phyloP scores from a whole-genome alignment of 35 echinoderm and acorn worm genomes.

The Lytechinus pictus region DNA sequence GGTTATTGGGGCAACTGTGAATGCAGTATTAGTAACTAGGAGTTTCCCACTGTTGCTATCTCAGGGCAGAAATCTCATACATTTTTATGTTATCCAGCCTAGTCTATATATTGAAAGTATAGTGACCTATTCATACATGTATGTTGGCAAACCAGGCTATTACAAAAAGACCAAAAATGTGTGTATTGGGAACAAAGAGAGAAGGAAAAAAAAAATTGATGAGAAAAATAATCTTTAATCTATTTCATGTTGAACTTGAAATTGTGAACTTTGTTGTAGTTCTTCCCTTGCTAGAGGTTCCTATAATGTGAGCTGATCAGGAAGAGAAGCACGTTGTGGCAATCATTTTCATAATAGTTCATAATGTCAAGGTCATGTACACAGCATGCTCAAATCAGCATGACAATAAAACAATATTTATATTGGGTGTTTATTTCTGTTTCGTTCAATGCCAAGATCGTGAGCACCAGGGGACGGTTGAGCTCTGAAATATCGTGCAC shows the following conservation, averaged over 20 bases:
- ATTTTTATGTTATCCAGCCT: too few species aligned
- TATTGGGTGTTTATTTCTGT: background rate
- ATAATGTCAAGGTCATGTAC: background rate
- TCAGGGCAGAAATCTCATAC: too few species aligned
- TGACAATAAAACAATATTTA: constrained; percentile 5
- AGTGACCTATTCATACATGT: too few species aligned
- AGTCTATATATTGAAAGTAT: too few species aligned
- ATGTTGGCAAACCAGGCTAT: too few species aligned
- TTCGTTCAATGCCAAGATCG: background rate
- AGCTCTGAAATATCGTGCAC: background rate
- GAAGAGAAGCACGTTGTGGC: background rate
- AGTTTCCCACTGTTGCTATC: too few species aligned
- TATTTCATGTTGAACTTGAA: background rate
- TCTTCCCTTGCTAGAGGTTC: background rate
- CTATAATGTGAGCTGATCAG: background rate
- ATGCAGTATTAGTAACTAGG: too few species aligned
- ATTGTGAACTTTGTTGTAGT: background rate
- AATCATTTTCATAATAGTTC: background rate
- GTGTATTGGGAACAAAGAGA: too few species aligned
- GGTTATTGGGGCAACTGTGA: too few species aligned
- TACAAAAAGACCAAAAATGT: too few species aligned
- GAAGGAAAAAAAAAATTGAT: too few species aligned
- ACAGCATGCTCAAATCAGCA: constrained; percentile 8
- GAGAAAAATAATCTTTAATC: too few species aligned
- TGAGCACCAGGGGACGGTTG: background rate